Evolutionary conservation across 2,888 invertebrate species (phyloP).

Genomic region (Lamellibrachia columna): DNA sequence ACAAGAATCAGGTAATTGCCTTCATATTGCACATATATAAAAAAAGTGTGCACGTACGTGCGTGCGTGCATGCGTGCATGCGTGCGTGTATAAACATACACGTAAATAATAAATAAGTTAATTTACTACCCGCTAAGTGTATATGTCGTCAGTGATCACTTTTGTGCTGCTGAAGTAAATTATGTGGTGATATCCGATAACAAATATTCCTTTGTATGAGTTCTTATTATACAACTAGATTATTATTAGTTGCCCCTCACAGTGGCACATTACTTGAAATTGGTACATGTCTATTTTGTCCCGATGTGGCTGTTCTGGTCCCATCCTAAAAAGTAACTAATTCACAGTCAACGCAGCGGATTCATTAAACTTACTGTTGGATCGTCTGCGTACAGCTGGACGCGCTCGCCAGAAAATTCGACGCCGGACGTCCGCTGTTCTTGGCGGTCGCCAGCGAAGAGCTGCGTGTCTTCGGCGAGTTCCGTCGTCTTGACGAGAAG

Average conservation of each 20-base stretch:
- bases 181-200: neutral
- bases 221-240: neutral
- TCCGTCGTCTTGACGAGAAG: constrained; percentile 50
- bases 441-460: constrained; percentile 58
- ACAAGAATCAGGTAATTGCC: constrained; percentile 40
- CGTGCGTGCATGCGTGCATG: too few species aligned
- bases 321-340: too few species aligned
- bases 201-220: neutral
- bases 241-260: neutral
- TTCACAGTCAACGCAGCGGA: neutral
- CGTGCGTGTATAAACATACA: too few species aligned
- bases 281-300: too few species aligned
- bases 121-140: too few species aligned
- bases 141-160: too few species aligned
- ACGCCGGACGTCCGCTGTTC: constrained; percentile 57
- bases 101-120: too few species aligned
- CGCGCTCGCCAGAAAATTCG: constrained; percentile 48
- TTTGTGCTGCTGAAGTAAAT: neutral
- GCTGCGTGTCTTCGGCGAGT: constrained; percentile 60
- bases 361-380: neutral
- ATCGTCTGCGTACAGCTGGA: neutral
- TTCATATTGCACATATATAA: neutral
- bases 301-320: too few species aligned
- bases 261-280: neutral
- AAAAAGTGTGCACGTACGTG: too few species aligned